These are phyloP conservation scores for Sinocyclocheilus grahami DNA, from an alignment of 2,113 vertebrate genomes.

Conservation along the genomic window DNA sequence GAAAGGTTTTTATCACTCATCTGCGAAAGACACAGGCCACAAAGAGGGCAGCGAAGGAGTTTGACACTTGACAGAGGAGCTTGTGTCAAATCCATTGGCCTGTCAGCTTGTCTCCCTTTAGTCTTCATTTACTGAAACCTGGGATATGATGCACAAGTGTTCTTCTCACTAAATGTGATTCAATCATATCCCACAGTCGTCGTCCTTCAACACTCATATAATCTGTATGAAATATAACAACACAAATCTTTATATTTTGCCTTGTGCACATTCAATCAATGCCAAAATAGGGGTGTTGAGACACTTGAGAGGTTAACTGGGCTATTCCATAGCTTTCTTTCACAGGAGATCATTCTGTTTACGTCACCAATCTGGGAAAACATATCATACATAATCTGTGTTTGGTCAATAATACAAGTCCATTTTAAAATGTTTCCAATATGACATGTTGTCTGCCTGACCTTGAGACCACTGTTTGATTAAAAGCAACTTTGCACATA, in stretches of 20 bases:
- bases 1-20: not conserved
- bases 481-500: not conserved
- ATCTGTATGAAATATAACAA: not conserved
- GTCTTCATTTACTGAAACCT: slow-evolving; percentile 25
- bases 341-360: not conserved
- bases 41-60: slow-evolving; percentile 2
- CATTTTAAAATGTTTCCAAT: not conserved
- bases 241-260: not conserved
- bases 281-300: not conserved
- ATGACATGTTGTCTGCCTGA: slow-evolving; percentile 35
- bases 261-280: not conserved
- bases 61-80: slow-evolving; percentile 19
- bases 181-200: not conserved
- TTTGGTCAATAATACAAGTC: slow-evolving; percentile 2
- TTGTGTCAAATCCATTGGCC: slow-evolving; percentile 22
- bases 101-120: slow-evolving; percentile 13
- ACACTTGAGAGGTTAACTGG: not conserved
- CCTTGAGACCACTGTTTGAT: slow-evolving; percentile 28
- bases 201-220: not conserved
- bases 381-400: slow-evolving; percentile 10
- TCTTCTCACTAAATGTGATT: not conserved
- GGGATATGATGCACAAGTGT: not conserved
- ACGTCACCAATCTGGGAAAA: not conserved
- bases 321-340: slow-evolving; percentile 6
- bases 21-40: slow-evolving; percentile 13